Base-by-base conservation (phyloP, 2,888 invertebrate genomes). In the Yponomeuta cagnagella region DNA sequence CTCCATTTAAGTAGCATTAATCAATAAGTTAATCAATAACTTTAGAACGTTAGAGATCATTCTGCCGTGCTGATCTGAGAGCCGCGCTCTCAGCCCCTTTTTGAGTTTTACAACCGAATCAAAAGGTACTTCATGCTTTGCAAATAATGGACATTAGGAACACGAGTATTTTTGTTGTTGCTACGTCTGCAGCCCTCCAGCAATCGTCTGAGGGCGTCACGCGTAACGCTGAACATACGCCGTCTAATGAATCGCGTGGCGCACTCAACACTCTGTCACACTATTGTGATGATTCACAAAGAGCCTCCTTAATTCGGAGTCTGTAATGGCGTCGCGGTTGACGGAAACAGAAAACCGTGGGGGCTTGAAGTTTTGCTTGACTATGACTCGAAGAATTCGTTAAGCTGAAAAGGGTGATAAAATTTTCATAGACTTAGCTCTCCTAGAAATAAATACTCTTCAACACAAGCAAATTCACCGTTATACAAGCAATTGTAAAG, bases 31-130 rank as follows among this genome's bases (percentile, higher is more conserved):
- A 23, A 33, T 33, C 33, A 33, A 33, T 33, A 33, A 33, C 2
- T 33, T 33, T 33, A 33, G 2, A 33, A 33, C 33, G 5, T 33
- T 33, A 33, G 1, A 33, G 5, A 5, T 5, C 33, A 33, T 33
- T 33, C 1, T 33, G 33, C 1, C 12, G 15, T 12, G 12, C 12
- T 15, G 15, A 58, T 43, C 68, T 8, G 43, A 43, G 37, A 68
- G 43, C 15, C 1, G 9, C n/a, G 43, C 37, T 15, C 48, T 23
- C 6, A 23, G 68, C n/a, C 37, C 68, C 68, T 83, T 79, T 79
- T 87, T 88, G 81, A 85, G 88, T 89, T 90, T 90, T 83, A 82
- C 84, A 80, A 81, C 88, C 89, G 87, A 87, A 89, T 86, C 52
- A 23, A 37, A 52, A n/a, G 23, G 52, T 69, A 33, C 58, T 52